A percentile compares a stretch with the other conserved stretches of the same genome.
Conservation (phyloP, 2,113 vertebrate species). For the Merops nubicus region DNA sequence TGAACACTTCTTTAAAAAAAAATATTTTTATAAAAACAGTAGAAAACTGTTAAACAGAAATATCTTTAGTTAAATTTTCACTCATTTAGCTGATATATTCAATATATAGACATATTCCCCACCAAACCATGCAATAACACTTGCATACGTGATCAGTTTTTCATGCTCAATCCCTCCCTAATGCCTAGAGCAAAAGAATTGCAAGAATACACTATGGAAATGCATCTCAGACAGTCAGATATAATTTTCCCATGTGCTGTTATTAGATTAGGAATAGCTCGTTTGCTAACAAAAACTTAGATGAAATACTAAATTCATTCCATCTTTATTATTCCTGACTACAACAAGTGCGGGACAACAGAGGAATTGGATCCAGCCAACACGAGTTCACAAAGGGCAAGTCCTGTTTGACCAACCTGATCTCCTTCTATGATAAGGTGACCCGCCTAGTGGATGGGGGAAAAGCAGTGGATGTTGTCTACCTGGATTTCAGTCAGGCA, state of each 20-base stretch:
- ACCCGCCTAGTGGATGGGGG: too few relatives aligned
- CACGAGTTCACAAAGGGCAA: too few relatives aligned
- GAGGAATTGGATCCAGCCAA: too few relatives aligned
- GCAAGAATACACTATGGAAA: neutral
- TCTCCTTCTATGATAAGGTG: too few relatives aligned
- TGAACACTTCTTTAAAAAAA: fast-evolving
- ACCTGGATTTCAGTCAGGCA: too few relatives aligned
- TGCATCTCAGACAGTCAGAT: neutral
- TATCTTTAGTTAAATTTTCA: neutral
- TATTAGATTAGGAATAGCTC: neutral
- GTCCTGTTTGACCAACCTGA: too few relatives aligned
- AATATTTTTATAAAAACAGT: neutral
- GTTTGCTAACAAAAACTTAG: neutral
- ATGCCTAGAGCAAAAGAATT: neutral
- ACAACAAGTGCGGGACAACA: too few relatives aligned
- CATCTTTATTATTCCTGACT: neutral
- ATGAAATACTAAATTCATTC: neutral
- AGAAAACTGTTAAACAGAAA: neutral
- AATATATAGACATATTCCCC: neutral
- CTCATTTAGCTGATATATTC: neutral
- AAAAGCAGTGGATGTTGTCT: too few relatives aligned
- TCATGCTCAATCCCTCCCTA: neutral
- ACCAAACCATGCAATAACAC: neutral
- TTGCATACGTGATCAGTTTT: neutral
- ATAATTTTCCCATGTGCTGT: neutral